These are phyloP conservation scores for Gryllus longicercus DNA, from an alignment of 2,888 invertebrate genomes.

Conservation along the genomic window DNA sequence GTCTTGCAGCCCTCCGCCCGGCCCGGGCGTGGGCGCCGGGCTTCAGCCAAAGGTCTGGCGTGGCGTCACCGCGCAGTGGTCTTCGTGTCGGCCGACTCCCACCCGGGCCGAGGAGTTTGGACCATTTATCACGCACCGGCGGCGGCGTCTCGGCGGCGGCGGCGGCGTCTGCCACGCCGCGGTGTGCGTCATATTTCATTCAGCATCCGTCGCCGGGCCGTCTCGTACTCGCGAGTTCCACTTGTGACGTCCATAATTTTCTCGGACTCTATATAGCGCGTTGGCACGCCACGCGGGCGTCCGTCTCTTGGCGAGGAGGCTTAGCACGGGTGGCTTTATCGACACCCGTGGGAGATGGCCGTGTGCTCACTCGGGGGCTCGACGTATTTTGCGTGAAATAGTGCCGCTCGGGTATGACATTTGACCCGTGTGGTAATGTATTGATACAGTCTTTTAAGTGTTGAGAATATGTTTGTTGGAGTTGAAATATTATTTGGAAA, in stretches of 20 bases:
- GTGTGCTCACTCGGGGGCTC: no score
- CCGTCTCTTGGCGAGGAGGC: not conserved
- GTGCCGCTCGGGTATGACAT: no score
- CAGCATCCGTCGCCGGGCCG: not conserved
- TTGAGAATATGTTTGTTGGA: no score
- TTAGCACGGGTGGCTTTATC: not conserved
- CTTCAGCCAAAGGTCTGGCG: no score
- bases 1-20: not conserved
- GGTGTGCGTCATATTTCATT: slow-evolving; percentile 8
- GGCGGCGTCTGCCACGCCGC: not conserved
- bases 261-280: slow-evolving; percentile 5
- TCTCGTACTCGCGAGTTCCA: not conserved
- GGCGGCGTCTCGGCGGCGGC: not conserved
- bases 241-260: slow-evolving; percentile 17
- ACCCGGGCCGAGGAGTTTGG: no score
- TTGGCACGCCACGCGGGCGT: slow-evolving; percentile 1
- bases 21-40: no score
- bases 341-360: no score
- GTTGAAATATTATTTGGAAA: no score
- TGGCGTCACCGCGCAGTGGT: not conserved
- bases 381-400: no score
- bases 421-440: no score
- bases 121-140: not conserved
- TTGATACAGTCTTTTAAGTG: no score
- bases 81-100: not conserved